Conservation (phyloP, 2,113 vertebrate genomes). For the Geococcyx californianus region DNA sequence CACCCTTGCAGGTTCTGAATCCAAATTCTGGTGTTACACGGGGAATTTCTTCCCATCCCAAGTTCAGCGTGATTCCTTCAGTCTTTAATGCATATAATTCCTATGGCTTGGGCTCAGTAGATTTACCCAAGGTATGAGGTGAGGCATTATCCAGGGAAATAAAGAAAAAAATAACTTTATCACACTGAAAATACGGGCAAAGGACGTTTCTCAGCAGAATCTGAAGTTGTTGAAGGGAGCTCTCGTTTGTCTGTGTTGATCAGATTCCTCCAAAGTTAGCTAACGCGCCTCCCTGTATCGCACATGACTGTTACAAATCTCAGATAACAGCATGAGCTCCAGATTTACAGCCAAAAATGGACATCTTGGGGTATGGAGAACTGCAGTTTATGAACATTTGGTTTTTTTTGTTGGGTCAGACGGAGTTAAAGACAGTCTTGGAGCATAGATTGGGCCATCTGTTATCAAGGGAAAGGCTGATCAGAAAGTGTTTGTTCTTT, state of each 20-base stretch:
- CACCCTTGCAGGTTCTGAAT: not conserved
- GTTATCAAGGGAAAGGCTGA: slow-evolving; percentile 58
- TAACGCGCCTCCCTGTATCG: not conserved
- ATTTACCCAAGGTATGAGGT: not conserved
- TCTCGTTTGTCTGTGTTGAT: not conserved
- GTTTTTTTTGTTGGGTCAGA: slow-evolving; percentile 64
- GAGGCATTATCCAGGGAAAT: not conserved
- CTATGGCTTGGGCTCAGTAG: not conserved
- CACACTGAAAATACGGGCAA: not conserved
- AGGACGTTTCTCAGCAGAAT: slow-evolving; percentile 1
- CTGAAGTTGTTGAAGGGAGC: not conserved
- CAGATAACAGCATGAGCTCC: slow-evolving; percentile 62
- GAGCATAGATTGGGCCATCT: slow-evolving; percentile 64
- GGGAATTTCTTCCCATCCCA: not conserved
- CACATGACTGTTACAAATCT: slow-evolving; percentile 37
- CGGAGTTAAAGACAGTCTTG: slow-evolving; percentile 69
- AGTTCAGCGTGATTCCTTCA: not conserved
- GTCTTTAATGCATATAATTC: not conserved
- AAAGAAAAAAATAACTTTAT: not conserved
- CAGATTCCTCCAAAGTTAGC: not conserved
- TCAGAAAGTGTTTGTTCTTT: slow-evolving; percentile 64
- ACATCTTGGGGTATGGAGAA: slow-evolving; percentile 58
- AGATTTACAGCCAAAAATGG: slow-evolving; percentile 70
- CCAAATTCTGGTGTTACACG: not conserved
- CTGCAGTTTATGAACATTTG: slow-evolving; percentile 64